phyloP scores from a whole-genome alignment of 2,888 invertebrate genomes.

The Drosophila merina region DNA sequence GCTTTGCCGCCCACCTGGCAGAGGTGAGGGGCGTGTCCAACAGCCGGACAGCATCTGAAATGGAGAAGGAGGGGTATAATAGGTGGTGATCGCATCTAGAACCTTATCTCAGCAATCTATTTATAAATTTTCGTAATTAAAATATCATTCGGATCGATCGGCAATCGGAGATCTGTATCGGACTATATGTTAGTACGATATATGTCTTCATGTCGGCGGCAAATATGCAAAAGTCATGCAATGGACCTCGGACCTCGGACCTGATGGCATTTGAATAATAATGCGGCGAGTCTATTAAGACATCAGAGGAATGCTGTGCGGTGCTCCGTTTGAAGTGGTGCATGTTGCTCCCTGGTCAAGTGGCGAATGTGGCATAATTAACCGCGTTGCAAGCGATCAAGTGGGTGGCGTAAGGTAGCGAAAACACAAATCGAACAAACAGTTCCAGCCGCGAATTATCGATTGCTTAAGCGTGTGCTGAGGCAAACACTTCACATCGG shows the following conservation, averaged over 20 bases:
- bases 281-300: conserved; percentile 65
- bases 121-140: conserved; percentile 75
- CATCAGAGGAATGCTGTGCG: conserved; percentile 68
- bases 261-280: conserved; percentile 69
- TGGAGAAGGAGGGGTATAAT: conserved; percentile 15
- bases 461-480: conserved; percentile 13
- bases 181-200: conserved; percentile 26
- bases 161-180: conserved; percentile 18
- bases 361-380: conserved; percentile 63
- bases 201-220: conserved; percentile 51
- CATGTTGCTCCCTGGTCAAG: conserved; percentile 54
- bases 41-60: conserved; percentile 74
- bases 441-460: conserved; percentile 14
- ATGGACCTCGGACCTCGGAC: conserved; percentile 22
- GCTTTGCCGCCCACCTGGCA: conserved; percentile 59
- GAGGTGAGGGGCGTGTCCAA: conserved; percentile 57
- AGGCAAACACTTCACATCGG: conserved; percentile 14
- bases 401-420: conserved; percentile 49
- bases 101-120: conserved; percentile 69
- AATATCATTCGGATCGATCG: conserved; percentile 59
- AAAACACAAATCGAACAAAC: conserved; percentile 36
- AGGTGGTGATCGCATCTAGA: conserved; percentile 15
- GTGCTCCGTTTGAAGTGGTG: conserved; percentile 40
- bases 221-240: conserved; percentile 61
- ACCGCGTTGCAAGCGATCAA: conserved; percentile 52